A percentile compares a stretch with the other conserved stretches of the same genome.
These are phyloP conservation scores for Apamea crenata DNA, from an alignment of 2,888 invertebrate species.

Conservation along the genomic window DNA sequence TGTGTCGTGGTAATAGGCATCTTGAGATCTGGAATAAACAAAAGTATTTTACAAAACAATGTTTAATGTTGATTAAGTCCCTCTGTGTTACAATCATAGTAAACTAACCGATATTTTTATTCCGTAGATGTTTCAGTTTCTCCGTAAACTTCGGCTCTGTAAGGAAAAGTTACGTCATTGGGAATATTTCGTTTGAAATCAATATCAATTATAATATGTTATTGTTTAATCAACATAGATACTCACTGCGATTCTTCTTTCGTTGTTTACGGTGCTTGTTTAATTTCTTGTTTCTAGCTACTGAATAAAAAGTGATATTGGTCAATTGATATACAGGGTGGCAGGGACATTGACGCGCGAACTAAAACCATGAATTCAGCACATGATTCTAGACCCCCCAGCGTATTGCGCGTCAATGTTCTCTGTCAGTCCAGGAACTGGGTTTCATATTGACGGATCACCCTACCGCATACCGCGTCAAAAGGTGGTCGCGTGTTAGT, in stretches of 20 bases:
- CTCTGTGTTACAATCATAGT: neutral
- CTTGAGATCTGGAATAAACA: neutral
- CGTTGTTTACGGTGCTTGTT: conserved; percentile 5
- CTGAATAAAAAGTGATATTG: conserved; percentile 13
- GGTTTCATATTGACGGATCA: neutral
- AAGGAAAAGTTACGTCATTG: neutral
- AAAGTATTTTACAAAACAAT: neutral
- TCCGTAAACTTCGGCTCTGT: conserved; percentile 8
- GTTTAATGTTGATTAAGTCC: neutral
- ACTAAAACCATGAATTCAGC: neutral
- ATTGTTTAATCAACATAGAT: neutral
- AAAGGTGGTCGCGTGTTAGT: too few relatives aligned
- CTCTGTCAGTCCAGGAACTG: neutral
- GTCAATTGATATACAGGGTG: neutral
- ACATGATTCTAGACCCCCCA: neutral
- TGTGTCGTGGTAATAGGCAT: conserved; percentile 20
- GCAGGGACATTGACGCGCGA: too few relatives aligned
- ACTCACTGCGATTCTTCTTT: conserved; percentile 30
- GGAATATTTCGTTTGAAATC: neutral
- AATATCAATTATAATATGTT: too few relatives aligned
- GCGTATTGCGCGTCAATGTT: too few relatives aligned
- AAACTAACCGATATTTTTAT: neutral
- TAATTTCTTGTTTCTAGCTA: neutral
- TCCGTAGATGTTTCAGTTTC: neutral
- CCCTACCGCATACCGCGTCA: neutral